Evolutionary conservation across 2,113 vertebrate genomes (phyloP).

Genomic region (Gyps fulvus): DNA sequence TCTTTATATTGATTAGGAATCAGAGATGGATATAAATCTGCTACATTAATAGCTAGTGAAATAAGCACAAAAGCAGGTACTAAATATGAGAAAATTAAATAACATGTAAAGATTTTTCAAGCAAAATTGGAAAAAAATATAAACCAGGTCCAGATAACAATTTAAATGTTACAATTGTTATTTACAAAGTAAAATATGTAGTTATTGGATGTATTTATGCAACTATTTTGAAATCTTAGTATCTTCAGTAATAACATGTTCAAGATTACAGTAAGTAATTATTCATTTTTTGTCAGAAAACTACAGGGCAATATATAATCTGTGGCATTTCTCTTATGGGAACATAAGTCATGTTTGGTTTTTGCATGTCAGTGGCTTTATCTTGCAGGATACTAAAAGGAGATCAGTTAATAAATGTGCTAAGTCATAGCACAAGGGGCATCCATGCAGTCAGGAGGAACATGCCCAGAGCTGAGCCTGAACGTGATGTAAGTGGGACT

Average conservation of each 20-base stretch:
- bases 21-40: neutral
- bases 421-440: neutral
- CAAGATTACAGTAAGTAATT: neutral
- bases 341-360: neutral
- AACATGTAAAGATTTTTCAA: neutral
- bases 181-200: neutral
- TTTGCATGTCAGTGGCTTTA: neutral
- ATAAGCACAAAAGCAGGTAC: neutral
- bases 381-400: neutral
- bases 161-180: neutral
- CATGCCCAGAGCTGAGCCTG: neutral
- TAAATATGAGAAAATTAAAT: neutral
- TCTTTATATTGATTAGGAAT: neutral
- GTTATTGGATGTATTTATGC: neutral
- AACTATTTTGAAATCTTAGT: neutral
- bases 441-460: neutral
- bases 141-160: neutral
- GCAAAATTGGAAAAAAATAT: neutral
- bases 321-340: neutral
- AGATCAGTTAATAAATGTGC: neutral
- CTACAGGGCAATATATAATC: neutral
- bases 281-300: neutral
- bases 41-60: neutral
- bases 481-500: neutral
- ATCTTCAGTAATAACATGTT: neutral